Conservation (phyloP, 2,797 vertebrate species). For the Phylloscopus collybita region DNA sequence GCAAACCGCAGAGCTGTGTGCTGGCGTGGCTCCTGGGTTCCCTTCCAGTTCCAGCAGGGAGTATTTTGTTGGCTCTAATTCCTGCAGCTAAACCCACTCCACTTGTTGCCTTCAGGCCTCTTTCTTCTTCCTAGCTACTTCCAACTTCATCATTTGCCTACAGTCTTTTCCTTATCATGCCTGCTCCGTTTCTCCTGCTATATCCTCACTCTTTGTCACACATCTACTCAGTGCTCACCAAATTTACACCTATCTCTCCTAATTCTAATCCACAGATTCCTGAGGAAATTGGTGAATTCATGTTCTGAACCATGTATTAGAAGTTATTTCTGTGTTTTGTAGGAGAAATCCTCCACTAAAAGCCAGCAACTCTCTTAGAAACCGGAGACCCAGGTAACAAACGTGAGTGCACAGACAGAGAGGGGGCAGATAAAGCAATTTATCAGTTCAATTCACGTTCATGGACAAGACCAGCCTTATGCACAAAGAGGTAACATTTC, state of each 20-base stretch:
- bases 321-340: neutral
- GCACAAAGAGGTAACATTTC: neutral
- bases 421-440: neutral
- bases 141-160: neutral
- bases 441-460: neutral
- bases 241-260: neutral
- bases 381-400: neutral
- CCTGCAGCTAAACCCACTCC: neutral
- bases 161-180: neutral
- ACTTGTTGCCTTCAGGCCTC: neutral
- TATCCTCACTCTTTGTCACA: rapidly evolving
- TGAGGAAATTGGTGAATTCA: neutral
- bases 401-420: neutral
- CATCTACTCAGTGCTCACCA: neutral
- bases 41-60: neutral
- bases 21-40: neutral
- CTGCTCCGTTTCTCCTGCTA: neutral
- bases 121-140: neutral
- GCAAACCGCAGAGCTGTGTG: neutral
- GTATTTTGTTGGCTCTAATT: neutral
- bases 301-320: neutral
- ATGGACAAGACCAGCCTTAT: neutral
- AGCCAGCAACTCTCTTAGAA: neutral
- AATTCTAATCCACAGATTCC: neutral
- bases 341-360: neutral